Evolutionary conservation across 2,113 vertebrate genomes (phyloP).

Genomic region (Athene noctua): DNA sequence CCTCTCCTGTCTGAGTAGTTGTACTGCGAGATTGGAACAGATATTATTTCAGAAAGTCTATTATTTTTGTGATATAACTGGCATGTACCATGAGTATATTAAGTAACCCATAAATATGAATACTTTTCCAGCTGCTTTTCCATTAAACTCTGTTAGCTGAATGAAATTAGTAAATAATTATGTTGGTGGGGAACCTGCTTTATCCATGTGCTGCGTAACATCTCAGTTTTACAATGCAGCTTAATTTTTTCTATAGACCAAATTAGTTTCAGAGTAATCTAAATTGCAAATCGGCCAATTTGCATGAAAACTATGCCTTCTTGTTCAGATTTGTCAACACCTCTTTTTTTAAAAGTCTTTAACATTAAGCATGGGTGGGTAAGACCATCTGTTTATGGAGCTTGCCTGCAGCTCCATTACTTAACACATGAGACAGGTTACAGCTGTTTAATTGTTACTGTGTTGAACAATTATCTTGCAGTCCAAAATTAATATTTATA

Average conservation of each 20-base stretch:
- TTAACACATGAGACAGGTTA: slow-evolving; percentile 74
- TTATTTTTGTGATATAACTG: slow-evolving; percentile 54
- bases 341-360: slow-evolving; percentile 74
- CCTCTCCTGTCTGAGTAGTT: slow-evolving; percentile 47
- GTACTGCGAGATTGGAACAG: slow-evolving; percentile 39
- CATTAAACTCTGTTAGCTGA: slow-evolving; percentile 70
- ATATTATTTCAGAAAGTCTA: slow-evolving; percentile 60
- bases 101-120: slow-evolving; percentile 72
- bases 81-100: slow-evolving; percentile 59
- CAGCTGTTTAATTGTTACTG: slow-evolving; percentile 81
- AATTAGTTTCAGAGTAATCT: slow-evolving; percentile 74
- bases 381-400: slow-evolving; percentile 77
- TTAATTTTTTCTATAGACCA: slow-evolving; percentile 69
- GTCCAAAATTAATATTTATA: slow-evolving; percentile 80
- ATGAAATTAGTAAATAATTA: slow-evolving; percentile 80
- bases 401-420: slow-evolving; percentile 70
- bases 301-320: slow-evolving; percentile 75
- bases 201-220: slow-evolving; percentile 55
- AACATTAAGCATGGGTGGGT: slow-evolving; percentile 76
- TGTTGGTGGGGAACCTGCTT: slow-evolving; percentile 68
- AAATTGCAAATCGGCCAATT: slow-evolving; percentile 76
- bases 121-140: slow-evolving; percentile 75
- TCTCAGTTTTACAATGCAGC: slow-evolving; percentile 64
- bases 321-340: slow-evolving; percentile 80
- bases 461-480: slow-evolving; percentile 67